Percentiles rank a stretch among this genome's conserved stretches.
These are phyloP conservation scores for Pseudonaja textilis DNA, from an alignment of 2,113 vertebrate genomes.

Conservation along the genomic window DNA sequence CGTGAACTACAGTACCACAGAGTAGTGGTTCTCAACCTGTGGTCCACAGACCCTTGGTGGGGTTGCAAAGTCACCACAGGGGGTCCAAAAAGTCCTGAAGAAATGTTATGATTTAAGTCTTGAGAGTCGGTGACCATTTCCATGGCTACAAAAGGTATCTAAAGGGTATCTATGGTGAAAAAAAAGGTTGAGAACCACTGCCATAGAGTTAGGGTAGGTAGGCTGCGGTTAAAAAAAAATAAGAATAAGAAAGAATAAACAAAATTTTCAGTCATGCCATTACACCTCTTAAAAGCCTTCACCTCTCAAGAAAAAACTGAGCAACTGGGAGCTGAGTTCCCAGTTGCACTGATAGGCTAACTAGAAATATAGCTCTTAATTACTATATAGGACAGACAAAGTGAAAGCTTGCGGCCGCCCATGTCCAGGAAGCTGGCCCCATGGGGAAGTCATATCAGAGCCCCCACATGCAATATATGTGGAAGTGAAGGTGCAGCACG, in stretches of 20 bases:
- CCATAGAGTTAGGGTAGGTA: background rate
- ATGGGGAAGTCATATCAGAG: background rate
- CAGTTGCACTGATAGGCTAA: background rate
- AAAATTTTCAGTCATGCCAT: background rate
- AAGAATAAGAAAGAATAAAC: background rate
- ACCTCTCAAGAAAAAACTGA: background rate
- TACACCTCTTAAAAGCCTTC: background rate
- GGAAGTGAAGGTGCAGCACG: background rate
- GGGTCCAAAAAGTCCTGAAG: background rate
- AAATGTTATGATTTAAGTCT: background rate
- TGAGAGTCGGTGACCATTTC: background rate
- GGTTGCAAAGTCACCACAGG: background rate
- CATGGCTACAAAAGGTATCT: background rate
- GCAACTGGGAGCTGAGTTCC: background rate
- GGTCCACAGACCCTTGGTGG: background rate
- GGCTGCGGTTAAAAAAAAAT: background rate
- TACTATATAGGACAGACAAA: background rate
- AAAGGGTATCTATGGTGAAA: background rate
- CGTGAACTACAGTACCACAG: background rate
- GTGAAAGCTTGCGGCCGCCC: background rate
- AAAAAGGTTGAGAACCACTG: background rate
- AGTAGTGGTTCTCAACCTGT: background rate
- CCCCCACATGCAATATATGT: background rate
- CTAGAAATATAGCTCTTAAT: background rate
- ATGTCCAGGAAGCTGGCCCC: background rate